Evolutionary conservation across 2,888 invertebrate species (phyloP).

Genomic region (Thymelicus lineola): DNA sequence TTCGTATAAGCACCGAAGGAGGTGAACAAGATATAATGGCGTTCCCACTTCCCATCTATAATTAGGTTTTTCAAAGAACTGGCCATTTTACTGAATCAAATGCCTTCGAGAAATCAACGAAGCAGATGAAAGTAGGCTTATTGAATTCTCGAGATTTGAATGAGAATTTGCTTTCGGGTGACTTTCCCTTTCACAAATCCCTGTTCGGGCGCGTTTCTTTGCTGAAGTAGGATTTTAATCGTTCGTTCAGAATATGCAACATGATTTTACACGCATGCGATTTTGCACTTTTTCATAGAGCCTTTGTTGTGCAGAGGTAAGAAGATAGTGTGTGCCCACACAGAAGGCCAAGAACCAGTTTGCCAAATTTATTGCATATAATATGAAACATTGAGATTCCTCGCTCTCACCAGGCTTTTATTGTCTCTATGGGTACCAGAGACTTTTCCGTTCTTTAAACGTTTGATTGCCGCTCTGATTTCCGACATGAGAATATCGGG

Average conservation of each 20-base stretch:
- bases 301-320: too few relatives aligned
- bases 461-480: conserved; percentile 20
- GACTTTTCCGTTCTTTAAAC: conserved; percentile 30
- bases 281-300: too few relatives aligned
- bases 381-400: too few relatives aligned
- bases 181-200: too few relatives aligned
- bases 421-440: conserved; percentile 35
- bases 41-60: background rate
- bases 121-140: conserved; percentile 2
- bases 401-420: conserved; percentile 33
- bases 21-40: too few relatives aligned
- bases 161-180: too few relatives aligned
- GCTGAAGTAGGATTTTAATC: conserved; percentile 2
- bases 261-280: conserved; percentile 8
- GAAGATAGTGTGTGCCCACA: too few relatives aligned
- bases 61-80: conserved; percentile 17
- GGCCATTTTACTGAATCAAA: conserved; percentile 33
- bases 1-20: too few relatives aligned
- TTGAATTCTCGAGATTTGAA: conserved; percentile 5
- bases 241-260: conserved; percentile 8
- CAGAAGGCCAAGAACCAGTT: too few relatives aligned
- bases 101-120: too few relatives aligned
- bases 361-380: conserved; percentile 11
- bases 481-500: conserved; percentile 1
- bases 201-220: too few relatives aligned